These are phyloP conservation scores for Propsilocerus akamusi DNA, from an alignment of 1,140 invertebrate species.

Conservation along the genomic window DNA sequence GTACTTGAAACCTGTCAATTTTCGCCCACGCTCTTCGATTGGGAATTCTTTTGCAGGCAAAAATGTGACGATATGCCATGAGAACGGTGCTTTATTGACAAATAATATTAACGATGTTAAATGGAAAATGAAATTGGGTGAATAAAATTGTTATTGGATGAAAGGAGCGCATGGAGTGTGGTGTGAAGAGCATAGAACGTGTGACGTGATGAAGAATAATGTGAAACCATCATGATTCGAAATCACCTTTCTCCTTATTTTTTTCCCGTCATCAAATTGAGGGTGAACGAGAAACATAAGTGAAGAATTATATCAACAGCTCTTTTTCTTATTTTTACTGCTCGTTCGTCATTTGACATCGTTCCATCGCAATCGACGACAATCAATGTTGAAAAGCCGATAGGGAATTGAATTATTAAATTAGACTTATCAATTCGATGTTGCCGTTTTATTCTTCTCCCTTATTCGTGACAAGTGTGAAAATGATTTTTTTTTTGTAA, in stretches of 20 bases:
- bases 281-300: not conserved
- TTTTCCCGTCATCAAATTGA: not conserved
- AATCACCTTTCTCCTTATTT: not conserved
- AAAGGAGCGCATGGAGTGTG: not conserved
- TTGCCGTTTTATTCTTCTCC: no score
- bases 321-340: not conserved
- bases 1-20: not conserved
- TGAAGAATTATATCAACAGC: no score
- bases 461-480: no score
- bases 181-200: not conserved
- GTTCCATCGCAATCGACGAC: not conserved
- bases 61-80: not conserved
- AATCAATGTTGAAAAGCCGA: not conserved
- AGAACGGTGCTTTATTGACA: not conserved
- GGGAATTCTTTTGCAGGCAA: not conserved
- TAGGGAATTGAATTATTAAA: constrained; percentile 3
- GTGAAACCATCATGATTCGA: not conserved
- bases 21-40: not conserved
- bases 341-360: no score
- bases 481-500: no score
- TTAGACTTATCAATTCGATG: constrained; percentile 1
- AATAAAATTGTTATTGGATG: not conserved
- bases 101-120: constrained; percentile 4
- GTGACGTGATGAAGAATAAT: not conserved
- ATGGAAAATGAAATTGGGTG: constrained; percentile 3